A percentile compares a stretch with the other conserved stretches of the same genome.
These are phyloP conservation scores for Diplazon laetatorius DNA, from an alignment of 2,888 invertebrate genomes.

Conservation along the genomic window DNA sequence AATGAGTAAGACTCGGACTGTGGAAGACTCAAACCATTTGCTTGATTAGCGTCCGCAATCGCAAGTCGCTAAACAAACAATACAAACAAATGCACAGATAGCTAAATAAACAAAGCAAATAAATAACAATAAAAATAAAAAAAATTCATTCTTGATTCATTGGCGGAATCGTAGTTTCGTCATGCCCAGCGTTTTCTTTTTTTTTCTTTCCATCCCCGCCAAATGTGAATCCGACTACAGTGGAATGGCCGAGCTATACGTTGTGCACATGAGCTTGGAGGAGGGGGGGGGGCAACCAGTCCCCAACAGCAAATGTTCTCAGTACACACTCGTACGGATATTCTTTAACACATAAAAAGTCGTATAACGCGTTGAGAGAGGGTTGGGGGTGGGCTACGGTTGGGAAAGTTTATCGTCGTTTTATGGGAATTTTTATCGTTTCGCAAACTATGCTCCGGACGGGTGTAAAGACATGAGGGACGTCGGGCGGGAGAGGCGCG, in stretches of 20 bases:
- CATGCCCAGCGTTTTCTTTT: slow-evolving; percentile 35
- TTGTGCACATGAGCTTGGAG: no score
- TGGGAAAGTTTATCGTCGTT: slow-evolving; percentile 75
- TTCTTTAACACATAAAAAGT: slow-evolving; percentile 57
- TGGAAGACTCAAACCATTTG: no score
- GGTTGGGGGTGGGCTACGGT: slow-evolving; percentile 56
- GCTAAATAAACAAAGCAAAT: no score
- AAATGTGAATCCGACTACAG: slow-evolving; percentile 24
- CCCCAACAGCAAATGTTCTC: slow-evolving; percentile 20
- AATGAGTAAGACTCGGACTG: no score
- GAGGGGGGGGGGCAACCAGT: not conserved
- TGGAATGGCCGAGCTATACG: not conserved
- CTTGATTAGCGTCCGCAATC: slow-evolving; percentile 50
- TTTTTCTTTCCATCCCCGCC: no score
- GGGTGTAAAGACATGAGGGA: slow-evolving; percentile 30
- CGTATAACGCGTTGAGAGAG: slow-evolving; percentile 63
- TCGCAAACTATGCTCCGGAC: slow-evolving; percentile 75
- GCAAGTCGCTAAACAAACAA: no score
- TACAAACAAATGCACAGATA: no score
- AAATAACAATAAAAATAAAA: no score
- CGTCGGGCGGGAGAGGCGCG: no score
- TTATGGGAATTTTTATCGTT: slow-evolving; percentile 80
- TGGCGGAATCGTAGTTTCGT: slow-evolving; percentile 49
- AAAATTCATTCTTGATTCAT: no score
- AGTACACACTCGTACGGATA: slow-evolving; percentile 48